These are phyloP conservation scores for Prenolepis imparis DNA, from an alignment of 2,888 invertebrate genomes.

Conservation along the genomic window DNA sequence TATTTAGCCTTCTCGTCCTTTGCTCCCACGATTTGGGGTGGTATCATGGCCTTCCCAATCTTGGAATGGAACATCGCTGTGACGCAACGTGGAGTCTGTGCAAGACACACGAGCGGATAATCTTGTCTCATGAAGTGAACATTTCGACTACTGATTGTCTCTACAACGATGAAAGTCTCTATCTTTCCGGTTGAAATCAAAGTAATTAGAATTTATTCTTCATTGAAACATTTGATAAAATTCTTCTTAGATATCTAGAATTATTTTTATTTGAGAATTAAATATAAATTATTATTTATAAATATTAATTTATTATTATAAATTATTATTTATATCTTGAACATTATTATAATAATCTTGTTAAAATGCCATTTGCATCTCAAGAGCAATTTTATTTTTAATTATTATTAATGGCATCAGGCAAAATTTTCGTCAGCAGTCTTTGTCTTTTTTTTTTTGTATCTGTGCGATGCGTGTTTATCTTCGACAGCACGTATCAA, in stretches of 20 bases:
- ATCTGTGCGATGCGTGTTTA: slow-evolving; percentile 61
- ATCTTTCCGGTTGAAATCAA: not conserved
- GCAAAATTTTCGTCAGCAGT: not conserved
- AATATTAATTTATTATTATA: not conserved
- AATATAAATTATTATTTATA: not conserved
- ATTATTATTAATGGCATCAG: not conserved
- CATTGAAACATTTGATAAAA: not conserved
- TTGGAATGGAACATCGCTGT: slow-evolving; percentile 71
- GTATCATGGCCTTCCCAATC: slow-evolving; percentile 70
- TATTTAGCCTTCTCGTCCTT: slow-evolving; percentile 61
- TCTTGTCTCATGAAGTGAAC: slow-evolving; percentile 17
- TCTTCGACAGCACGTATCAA: slow-evolving; percentile 70
- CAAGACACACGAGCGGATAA: slow-evolving; percentile 60
- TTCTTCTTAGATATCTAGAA: not conserved
- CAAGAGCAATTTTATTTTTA: not conserved
- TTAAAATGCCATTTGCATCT: not conserved
- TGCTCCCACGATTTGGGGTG: slow-evolving; percentile 67
- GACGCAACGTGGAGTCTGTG: slow-evolving; percentile 65
- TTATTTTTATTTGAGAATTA: not conserved
- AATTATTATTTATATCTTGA: not conserved
- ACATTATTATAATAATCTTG: not conserved
- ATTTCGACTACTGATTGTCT: slow-evolving; percentile 16
- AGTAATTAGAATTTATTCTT: not conserved
- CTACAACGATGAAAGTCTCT: not conserved
- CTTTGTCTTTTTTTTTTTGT: not conserved